These are phyloP conservation scores for Sarcophaga carnaria DNA, from an alignment of 2,888 invertebrate genomes.

Conservation along the genomic window DNA sequence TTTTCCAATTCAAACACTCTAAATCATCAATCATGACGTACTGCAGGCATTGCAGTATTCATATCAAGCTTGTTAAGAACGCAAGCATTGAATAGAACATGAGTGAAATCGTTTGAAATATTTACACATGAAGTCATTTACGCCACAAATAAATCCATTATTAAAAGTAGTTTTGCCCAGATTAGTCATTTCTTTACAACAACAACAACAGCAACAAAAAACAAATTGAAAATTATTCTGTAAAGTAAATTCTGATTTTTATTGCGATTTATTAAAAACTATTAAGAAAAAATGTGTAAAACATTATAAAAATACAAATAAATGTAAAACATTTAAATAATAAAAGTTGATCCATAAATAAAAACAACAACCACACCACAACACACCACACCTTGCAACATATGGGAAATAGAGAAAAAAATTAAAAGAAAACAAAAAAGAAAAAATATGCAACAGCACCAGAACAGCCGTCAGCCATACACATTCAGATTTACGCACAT, in stretches of 20 bases:
- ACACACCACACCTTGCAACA: slow-evolving; percentile 65
- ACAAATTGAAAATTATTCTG: background rate
- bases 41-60: no score
- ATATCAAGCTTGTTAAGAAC: no score
- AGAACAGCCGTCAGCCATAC: background rate
- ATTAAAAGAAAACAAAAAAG: background rate
- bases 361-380: slow-evolving; percentile 17
- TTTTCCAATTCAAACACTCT: no score
- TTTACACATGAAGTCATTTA: no score
- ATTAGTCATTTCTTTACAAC: slow-evolving; percentile 38
- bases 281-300: slow-evolving; percentile 60
- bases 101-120: no score
- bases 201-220: background rate
- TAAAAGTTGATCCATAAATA: slow-evolving; percentile 68
- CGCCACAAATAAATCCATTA: background rate
- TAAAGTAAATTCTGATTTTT: background rate
- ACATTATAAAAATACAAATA: slow-evolving; percentile 63
- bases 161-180: background rate
- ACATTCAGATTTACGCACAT: slow-evolving; percentile 57
- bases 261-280: slow-evolving; percentile 52
- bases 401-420: slow-evolving; percentile 47
- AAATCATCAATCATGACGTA: no score
- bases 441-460: slow-evolving; percentile 20
- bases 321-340: slow-evolving; percentile 67
- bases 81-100: no score